Evolutionary conservation across 2,113 vertebrate genomes (phyloP).

Genomic region (Centropus bengalensis): DNA sequence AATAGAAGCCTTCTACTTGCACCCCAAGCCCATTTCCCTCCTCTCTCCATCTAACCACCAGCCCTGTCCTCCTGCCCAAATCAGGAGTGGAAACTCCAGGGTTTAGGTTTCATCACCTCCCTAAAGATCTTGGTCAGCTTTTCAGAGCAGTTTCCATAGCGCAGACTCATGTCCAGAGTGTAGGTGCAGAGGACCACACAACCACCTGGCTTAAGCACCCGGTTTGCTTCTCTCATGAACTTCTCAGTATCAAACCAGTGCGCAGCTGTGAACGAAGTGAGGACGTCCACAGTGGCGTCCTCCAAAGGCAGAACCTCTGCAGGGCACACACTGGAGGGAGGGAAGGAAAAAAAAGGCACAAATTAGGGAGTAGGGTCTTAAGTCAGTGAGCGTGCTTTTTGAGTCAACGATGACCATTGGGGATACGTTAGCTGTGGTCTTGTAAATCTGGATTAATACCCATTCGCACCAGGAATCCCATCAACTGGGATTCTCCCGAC

Average conservation of each 20-base stretch:
- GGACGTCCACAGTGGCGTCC: slow-evolving; percentile 77
- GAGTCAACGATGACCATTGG: accelerated
- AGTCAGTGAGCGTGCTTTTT: accelerated
- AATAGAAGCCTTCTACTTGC: accelerated
- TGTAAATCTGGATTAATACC: neutral
- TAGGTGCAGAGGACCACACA: slow-evolving; percentile 82
- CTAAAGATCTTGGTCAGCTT: slow-evolving; percentile 73
- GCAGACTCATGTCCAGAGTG: slow-evolving; percentile 74
- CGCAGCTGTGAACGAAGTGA: slow-evolving; percentile 79
- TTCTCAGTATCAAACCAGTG: slow-evolving; percentile 82
- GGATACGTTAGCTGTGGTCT: no score
- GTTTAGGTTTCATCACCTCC: slow-evolving; percentile 50
- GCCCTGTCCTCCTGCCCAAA: accelerated
- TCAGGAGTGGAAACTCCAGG: neutral
- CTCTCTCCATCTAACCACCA: no score
- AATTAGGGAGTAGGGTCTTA: accelerated
- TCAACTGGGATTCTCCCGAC: neutral
- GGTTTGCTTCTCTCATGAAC: slow-evolving; percentile 78
- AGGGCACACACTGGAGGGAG: slow-evolving; percentile 62
- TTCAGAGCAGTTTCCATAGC: slow-evolving; percentile 55
- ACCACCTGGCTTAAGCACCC: slow-evolving; percentile 77
- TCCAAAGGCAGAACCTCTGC: slow-evolving; percentile 80
- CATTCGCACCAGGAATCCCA: neutral
- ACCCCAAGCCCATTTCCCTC: neutral
- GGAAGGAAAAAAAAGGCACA: neutral